Conservation (phyloP, 2,888 invertebrate genomes). For the Amphipoea lucens region DNA sequence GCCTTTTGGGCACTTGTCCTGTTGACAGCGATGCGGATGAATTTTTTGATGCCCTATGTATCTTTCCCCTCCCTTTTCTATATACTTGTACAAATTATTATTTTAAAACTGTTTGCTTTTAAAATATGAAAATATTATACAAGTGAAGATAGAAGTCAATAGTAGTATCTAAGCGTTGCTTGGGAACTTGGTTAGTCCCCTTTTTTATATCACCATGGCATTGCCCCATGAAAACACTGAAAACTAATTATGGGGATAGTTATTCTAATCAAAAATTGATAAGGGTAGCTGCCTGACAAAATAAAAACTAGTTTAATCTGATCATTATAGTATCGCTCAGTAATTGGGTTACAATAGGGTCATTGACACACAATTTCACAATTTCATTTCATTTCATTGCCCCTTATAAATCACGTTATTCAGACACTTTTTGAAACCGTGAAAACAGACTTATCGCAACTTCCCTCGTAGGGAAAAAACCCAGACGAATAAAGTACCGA, state of each 20-base stretch:
- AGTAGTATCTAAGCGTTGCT: too few relatives aligned
- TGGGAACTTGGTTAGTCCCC: neutral
- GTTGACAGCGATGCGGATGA: too few relatives aligned
- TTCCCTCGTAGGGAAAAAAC: neutral
- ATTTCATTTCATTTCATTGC: too few relatives aligned
- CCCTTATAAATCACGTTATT: neutral
- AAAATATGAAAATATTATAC: neutral
- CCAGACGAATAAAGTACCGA: too few relatives aligned
- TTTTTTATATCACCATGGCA: too few relatives aligned
- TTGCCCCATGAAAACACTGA: neutral
- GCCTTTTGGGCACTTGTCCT: too few relatives aligned
- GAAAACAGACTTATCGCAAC: too few relatives aligned
- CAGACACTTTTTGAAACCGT: neutral
- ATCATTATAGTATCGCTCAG: neutral
- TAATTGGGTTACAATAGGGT: neutral
- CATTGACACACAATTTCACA: too few relatives aligned
- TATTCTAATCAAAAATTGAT: neutral
- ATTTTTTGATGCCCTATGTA: too few relatives aligned
- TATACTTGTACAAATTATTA: too few relatives aligned
- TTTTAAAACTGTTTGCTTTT: neutral
- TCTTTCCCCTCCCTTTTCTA: too few relatives aligned
- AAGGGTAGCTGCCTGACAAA: neutral
- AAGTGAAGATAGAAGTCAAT: too few relatives aligned
- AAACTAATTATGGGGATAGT: neutral
- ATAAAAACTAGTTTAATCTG: neutral